These are phyloP conservation scores for Aleiodes sp. DNA, from an alignment of 1,140 invertebrate species.

Conservation along the genomic window DNA sequence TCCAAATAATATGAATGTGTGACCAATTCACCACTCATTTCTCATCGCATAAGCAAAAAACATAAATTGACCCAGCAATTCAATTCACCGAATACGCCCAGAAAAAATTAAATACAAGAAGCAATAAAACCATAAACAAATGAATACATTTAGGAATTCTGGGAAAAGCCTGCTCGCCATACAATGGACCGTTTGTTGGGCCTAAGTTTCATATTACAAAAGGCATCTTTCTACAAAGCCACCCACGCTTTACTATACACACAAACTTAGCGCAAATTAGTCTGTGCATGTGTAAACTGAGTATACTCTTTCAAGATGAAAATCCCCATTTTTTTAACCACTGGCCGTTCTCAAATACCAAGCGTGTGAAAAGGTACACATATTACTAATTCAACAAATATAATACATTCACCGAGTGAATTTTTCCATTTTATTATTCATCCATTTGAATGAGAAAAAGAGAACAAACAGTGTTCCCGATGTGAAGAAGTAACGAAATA, in stretches of 20 bases:
- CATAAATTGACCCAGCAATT: too few relatives aligned
- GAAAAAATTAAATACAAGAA: not conserved
- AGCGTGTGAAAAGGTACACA: not conserved
- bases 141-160: not conserved
- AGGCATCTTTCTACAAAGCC: not conserved
- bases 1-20: too few relatives aligned
- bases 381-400: not conserved
- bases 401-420: not conserved
- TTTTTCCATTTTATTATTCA: not conserved
- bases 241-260: not conserved
- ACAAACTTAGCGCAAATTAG: not conserved
- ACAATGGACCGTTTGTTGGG: not conserved
- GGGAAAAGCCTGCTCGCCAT: not conserved
- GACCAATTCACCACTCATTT: too few relatives aligned
- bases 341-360: not conserved
- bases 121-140: not conserved
- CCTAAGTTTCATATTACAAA: constrained; percentile 12
- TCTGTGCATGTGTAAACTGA: too few relatives aligned
- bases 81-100: too few relatives aligned
- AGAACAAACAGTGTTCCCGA: too few relatives aligned
- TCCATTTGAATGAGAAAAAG: not conserved
- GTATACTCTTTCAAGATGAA: not conserved
- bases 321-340: not conserved
- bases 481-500: constrained; percentile 5
- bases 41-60: too few relatives aligned